Conservation (phyloP, 2,113 vertebrate genomes). For the Toxotes jaculatrix region DNA sequence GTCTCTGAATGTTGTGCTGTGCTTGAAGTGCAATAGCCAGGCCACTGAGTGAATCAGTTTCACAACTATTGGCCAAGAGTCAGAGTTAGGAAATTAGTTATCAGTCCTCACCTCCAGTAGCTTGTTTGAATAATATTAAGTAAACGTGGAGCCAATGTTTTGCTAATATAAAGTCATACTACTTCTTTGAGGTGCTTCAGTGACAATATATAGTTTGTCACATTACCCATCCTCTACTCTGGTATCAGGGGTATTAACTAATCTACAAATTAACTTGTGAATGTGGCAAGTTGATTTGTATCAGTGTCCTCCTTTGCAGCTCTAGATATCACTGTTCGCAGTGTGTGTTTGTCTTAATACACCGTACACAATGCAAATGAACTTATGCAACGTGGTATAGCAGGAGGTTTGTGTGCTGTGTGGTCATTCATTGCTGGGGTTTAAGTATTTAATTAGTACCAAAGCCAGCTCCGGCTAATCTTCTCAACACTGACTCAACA, state of each 20-base stretch:
- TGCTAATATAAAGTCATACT: neutral
- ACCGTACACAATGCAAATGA: constrained; percentile 43
- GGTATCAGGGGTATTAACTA: neutral
- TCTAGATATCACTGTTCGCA: constrained; percentile 2
- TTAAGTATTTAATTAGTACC: constrained; percentile 87
- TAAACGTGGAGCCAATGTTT: neutral
- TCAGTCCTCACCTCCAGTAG: neutral
- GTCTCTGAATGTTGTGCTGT: neutral
- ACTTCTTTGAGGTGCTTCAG: neutral
- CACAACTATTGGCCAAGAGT: neutral
- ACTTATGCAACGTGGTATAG: constrained; percentile 45
- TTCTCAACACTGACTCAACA: constrained; percentile 83
- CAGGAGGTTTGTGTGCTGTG: constrained; percentile 74
- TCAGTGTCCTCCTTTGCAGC: constrained; percentile 1
- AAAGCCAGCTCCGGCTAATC: constrained; percentile 83
- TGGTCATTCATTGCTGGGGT: constrained; percentile 81
- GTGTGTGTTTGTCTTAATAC: constrained; percentile 1
- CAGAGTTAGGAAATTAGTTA: neutral
- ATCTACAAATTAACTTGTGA: neutral
- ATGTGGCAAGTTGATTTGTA: neutral
- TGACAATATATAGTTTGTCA: neutral
- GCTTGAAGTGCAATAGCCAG: neutral
- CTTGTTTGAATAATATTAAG: neutral
- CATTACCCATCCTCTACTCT: neutral
- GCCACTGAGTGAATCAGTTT: neutral